Base-by-base conservation (phyloP, 2,888 invertebrate genomes). In the Drosophila multiciliata region DNA sequence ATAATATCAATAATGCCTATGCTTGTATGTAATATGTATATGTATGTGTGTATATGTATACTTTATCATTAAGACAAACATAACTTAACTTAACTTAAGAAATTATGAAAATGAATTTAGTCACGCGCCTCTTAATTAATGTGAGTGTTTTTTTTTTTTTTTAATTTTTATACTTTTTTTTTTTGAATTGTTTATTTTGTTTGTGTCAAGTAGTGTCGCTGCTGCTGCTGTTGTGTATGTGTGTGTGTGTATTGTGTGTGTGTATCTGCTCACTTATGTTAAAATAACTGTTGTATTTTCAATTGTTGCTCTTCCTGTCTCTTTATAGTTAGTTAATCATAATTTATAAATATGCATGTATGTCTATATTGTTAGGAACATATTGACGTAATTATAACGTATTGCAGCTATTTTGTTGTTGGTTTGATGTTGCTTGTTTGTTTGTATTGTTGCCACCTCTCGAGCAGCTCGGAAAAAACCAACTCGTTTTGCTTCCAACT, bases 311-410 rank as follows among this genome's bases (percentile, higher is more conserved):
- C 45, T 61, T 70, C 66, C 65, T 55, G 53, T 59, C 20, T 17
- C 62, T 72, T 55, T 76, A 76, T 60, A 80, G 67, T 76, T 72
- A 80, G 75, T 76, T 75, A 73, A 76, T 78, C 65, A 67, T 80
- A 76, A 65, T 66, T 65, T 76, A 80, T 78, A 78, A 78, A 68
- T 78, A 78, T 76, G 73, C 59, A 57, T 76, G 82, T 87, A 63
- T 91, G 86, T 90, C 87, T 91, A 90, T 91, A 90, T 92, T 91
- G 91, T 80, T 93, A 93, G 93, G 93, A 93, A 93, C 93, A 93
- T 93, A 93, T 87, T 93, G 92, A 92, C 93, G 91, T 91, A 91
- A 93, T 92, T 90, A 80, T 89, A 92, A 92, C 92, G 92, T 93
- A 93, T 93, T 93, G 93, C 93, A 93, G 92, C 93, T 93, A 92